These are phyloP conservation scores for Megalops cyprinoides DNA, from an alignment of 2,797 vertebrate genomes.

Conservation along the genomic window DNA sequence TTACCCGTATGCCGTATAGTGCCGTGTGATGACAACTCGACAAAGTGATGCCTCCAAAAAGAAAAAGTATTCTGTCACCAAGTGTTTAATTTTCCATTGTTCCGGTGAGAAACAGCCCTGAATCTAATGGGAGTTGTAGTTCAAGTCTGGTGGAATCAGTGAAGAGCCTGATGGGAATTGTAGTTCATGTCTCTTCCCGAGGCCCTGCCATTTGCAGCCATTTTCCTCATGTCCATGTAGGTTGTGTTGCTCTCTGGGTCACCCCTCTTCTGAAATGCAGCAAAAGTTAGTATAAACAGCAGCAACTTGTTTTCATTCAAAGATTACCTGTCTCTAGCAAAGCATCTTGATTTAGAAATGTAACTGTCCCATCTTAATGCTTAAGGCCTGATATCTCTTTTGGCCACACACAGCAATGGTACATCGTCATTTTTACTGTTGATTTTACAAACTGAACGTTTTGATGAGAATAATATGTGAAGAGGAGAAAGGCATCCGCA, in stretches of 20 bases:
- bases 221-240: slow-evolving; percentile 60
- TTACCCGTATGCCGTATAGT: no score
- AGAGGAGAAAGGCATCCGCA: no score
- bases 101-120: no score
- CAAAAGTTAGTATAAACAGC: not conserved
- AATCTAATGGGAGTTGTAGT: not conserved
- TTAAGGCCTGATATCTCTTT: no score
- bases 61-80: no score
- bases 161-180: not conserved
- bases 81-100: not conserved
- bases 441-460: no score
- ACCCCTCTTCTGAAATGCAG: slow-evolving; percentile 44
- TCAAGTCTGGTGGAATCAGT: not conserved
- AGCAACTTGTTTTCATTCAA: not conserved
- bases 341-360: not conserved
- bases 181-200: slow-evolving; percentile 17
- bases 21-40: no score
- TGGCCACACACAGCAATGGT: no score
- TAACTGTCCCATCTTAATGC: no score
- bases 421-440: no score
- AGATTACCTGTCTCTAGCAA: not conserved
- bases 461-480: no score
- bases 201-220: not conserved
- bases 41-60: no score
- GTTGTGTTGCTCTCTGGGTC: slow-evolving; percentile 30